Evolutionary conservation across 2,797 vertebrate genomes (phyloP), one percentile per base, ranked within the genome.

Genomic region (Epinephelus coioides): DNA sequence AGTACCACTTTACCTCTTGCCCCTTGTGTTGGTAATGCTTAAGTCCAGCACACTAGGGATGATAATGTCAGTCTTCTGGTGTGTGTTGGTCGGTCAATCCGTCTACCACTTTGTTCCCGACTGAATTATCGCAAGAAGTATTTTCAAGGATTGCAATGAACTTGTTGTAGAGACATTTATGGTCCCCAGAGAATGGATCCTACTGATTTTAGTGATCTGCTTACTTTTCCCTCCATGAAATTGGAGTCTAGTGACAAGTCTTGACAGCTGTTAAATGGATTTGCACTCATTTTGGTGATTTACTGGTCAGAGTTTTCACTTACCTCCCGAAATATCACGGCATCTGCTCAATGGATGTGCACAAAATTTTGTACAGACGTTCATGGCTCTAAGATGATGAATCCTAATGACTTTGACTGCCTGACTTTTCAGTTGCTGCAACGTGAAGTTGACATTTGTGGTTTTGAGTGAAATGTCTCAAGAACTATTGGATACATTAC

Each of bases 1-100:
- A 76, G 27, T 23, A 59, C 54, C 47, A 23, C 56, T 78, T 57
- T 27, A 34, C 34, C 40, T 69, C 66, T 40, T 14, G 23, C 64
- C 47, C 17, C 21, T 13, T 13, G 64, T 15, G 9, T 3, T 12
- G 40, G 40, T 11, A 12, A 53, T 44, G 11, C 34, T 34, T 34
- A 34, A 57, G 44, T 19, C 44, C 19, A 8, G n/a, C 21, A 21
- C 25, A 8, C 15, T 1, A 12, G 8, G 9, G 30, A 59, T 1
- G 27, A 12, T 44, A 21, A 40, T 50, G 23, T 64, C 0, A 4
- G 34, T 63, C 17, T 8, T 34, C 34, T 2, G 12, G 11, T 73
- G 27, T 62, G 15, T 25, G 43, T 70, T 2, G 1, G 23, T 40
- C 2, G 1, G 17, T 47, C 3, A 5, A 3, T 69, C 5, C 4